Percentiles rank a stretch among this genome's conserved stretches.
Evolutionary conservation across 2,888 invertebrate genomes (phyloP).

Genomic region (Erebia ligea): DNA sequence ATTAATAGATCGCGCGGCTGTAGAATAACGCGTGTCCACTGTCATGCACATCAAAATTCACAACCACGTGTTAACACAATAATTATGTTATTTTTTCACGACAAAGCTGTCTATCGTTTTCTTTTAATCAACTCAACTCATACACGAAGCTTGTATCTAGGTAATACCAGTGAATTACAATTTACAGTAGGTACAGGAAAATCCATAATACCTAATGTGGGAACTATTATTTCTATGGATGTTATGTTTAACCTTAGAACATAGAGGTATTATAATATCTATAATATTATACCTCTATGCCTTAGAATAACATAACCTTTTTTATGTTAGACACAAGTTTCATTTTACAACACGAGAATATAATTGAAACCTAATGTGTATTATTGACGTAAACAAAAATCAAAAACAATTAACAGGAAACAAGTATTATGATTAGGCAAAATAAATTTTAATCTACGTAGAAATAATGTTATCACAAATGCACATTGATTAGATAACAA

Average conservation of each 20-base stretch:
- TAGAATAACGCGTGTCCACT: background rate
- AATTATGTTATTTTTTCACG: background rate
- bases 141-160: constrained; percentile 1
- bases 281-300: too few species aligned
- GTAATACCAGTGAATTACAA: background rate
- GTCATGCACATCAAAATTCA: background rate
- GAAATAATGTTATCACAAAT: constrained; percentile 9
- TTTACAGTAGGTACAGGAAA: constrained; percentile 3
- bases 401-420: constrained; percentile 3
- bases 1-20: too few species aligned
- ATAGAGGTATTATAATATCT: too few species aligned
- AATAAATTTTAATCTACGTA: constrained; percentile 1
- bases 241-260: background rate
- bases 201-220: background rate
- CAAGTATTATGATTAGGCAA: background rate
- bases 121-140: background rate
- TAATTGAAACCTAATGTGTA: background rate
- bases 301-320: too few species aligned
- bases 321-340: background rate
- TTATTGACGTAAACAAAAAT: background rate
- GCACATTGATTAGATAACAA: constrained; percentile 7
- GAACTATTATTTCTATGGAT: background rate
- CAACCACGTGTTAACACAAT: background rate
- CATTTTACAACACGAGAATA: background rate
- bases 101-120: background rate